Base-by-base conservation (phyloP, 2,888 invertebrate species). In the Epinotia brunnichana region DNA sequence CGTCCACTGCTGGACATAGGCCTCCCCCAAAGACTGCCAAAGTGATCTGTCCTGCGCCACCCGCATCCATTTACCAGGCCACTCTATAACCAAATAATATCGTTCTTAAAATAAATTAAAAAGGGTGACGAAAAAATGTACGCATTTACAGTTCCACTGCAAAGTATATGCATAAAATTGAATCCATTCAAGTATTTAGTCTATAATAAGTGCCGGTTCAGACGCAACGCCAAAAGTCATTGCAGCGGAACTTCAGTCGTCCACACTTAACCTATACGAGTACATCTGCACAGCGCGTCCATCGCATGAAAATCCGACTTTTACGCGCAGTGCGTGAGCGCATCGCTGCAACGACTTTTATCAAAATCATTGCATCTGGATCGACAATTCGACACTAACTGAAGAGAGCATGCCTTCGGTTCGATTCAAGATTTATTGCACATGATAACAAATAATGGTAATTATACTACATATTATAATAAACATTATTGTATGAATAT, bases 391-490 rank as follows among this genome's bases (percentile, higher is more conserved):
- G 7, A 62, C 2, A 15, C 1, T 15, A 24, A 21, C 1, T 44
- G 10, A 13, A 61, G 19, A 44, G 19, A 29, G 13, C 29, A 48
- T 11, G 17, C 11, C 1, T 44, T n/a, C 35, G 35, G 3, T 21
- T 39, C 54, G 39, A 13, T 41, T 17, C 7, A 13, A 29, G n/a
- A 5, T 11, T 19, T 68, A 68, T 68, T 59, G 68, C 68, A 68
- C 68, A 29, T 29, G 35, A 59, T 68, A 59, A 68, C 68, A 68
- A 64, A 39, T 21, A 63, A 63, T 5, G 24, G 51, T 13, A 62
- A 51, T 15, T 44, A 61, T 24, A 21, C 19, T 2, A 44, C n/a
- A 3, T n/a, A 67, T 48, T 29, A 48, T 29, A 59, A 48, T 57
- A 19, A 48, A 68, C 59, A 48, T 24, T 53, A 69, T 39, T 53